Base-by-base conservation (phyloP, 2,113 vertebrate species). In the Catharus bicknelli region DNA sequence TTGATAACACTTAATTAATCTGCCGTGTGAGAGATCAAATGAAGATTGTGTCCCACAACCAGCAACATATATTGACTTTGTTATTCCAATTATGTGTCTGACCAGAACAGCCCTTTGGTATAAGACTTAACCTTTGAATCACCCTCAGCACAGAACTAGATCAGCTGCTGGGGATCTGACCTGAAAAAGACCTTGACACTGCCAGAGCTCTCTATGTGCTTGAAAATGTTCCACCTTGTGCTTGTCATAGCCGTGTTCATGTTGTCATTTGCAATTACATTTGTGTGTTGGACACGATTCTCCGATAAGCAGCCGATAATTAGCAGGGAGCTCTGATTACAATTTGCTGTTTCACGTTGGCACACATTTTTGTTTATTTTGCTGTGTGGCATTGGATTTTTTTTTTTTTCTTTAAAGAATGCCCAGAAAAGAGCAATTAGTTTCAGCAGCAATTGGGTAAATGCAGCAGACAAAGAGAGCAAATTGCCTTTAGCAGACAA, bases 1-100 rank as follows among this genome's bases (percentile, higher is more conserved):
- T 97, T 98, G 97, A 98, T 98, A 98, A 98, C 97, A 97, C 97
- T 97, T 98, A 98, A 98, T 98, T 98, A 98, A 98, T 97, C 97
- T 97, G 97, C 98, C 97, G 93, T 88, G 97, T 95, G 95, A 96
- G 96, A 98, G 98, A 98, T 98, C 96, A 97, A 97, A 94, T 83
- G 90, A 89, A 98, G 98, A 98, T 97, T 96, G 96, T 93, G 95
- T 97, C 94, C 97, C 97, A 95, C 88, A 76, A 59, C 95, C 55
- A 88, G 97, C 96, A 95, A 95, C 94, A 79, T 74, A 74, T 97
- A 98, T 98, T 94, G 97, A 98, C 97, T 97, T 96, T 95, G 95
- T 96, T 97, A 97, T 98, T 98, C 97, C 97, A 97, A 97, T 98
- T 97, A 98, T 87, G 96, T 94, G 86, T 76, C 54, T 78, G 93